Evolutionary conservation across 2,113 vertebrate genomes (phyloP), one percentile per base, ranked within the genome.

Genomic region (Erinaceus europaeus): DNA sequence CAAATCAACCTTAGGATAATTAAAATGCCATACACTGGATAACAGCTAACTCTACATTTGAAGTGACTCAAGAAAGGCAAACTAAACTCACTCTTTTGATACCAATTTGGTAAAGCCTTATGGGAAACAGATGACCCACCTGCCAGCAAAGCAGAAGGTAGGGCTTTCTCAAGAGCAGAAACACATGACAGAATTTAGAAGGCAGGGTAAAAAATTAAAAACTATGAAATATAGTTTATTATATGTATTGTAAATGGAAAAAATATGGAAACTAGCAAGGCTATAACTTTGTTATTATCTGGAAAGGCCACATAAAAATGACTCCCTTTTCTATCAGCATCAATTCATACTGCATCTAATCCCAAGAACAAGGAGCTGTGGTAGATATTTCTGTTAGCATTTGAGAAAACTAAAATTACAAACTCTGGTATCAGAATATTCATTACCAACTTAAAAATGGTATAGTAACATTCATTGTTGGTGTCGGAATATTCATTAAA

Each of bases 211-310:
- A 80, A 65, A 52, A 67, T 55, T 40, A 32, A 67, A 89, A 80
- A 9, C 3, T 82, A 21, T 72, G 7, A 65, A 74, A 88, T 53
- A 75, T 78, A 86, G 13, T 84, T 91, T 69, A 61, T 59, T 79
- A 46, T 38, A 57, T 52, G 89, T 77, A 89, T 14, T 85, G 1
- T 72, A 82, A 75, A 72, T 48, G 75, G 12, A n/a, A 79, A 89
- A 75, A 83, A 73, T 13, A 81, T 68, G 38, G 59, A 87, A 93
- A 83, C 36, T 42, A 88, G n/a, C 8, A 85, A 92, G 53, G 50
- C 52, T 69, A 1, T 73, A 80, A 73, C 76, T 87, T 86, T 76
- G 34, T 38, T 78, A 84, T 86, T 80, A 65, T 67, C 61, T 90
- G 50, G 13, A 80, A n/a, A 42, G 4, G 57, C 32, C 25, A 67